A percentile compares a stretch with the other conserved stretches of the same genome.
Evolutionary conservation across 2,888 invertebrate genomes (phyloP).

Genomic region (Plagodis pulveraria): DNA sequence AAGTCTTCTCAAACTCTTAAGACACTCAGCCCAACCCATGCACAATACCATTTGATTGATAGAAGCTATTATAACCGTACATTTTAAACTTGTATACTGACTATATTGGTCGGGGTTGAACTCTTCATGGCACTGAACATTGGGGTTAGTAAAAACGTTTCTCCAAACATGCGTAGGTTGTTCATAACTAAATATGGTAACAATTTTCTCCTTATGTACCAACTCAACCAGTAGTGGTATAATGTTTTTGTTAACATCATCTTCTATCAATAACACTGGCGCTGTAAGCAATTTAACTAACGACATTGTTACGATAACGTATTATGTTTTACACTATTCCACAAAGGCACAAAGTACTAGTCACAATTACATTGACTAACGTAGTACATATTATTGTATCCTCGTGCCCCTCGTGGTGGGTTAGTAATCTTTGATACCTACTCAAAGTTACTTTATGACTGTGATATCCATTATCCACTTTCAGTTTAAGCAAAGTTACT

Average conservation of each 20-base stretch:
- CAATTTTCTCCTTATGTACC: conserved; percentile 48
- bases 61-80: conserved; percentile 69
- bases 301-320: conserved; percentile 50
- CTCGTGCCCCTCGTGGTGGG: too few species aligned
- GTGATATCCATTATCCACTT: too few species aligned
- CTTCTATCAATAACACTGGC: conserved; percentile 69
- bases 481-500: too few species aligned
- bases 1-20: conserved; percentile 55
- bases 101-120: conserved; percentile 44
- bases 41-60: conserved; percentile 71
- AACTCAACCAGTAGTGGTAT: conserved; percentile 64
- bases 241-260: conserved; percentile 64
- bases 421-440: too few species aligned
- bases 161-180: conserved; percentile 62
- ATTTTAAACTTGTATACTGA: conserved; percentile 48
- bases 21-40: conserved; percentile 67
- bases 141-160: conserved; percentile 54
- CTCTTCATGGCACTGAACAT: conserved; percentile 54
- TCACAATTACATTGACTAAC: too few species aligned
- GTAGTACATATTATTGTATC: too few species aligned
- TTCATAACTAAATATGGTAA: conserved; percentile 68
- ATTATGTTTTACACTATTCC: too few species aligned
- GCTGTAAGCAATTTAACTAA: conserved; percentile 64
- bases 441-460: too few species aligned
- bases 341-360: too few species aligned